A percentile compares a stretch with the other conserved stretches of the same genome.
Conservation (phyloP, 2,113 vertebrate species). For the Saguinus midas region DNA sequence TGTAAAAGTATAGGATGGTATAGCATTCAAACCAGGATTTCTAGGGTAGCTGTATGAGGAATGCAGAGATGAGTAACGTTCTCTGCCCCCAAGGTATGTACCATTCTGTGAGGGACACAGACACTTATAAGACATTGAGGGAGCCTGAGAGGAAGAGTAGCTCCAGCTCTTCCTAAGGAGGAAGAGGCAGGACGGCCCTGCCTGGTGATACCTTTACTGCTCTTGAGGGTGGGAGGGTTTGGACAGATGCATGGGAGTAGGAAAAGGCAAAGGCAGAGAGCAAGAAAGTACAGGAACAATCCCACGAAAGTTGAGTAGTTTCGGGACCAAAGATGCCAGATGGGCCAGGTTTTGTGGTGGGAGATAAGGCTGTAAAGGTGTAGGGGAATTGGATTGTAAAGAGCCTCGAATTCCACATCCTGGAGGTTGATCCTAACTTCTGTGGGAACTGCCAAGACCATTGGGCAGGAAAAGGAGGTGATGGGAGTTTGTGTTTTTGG, state of each 20-base stretch:
- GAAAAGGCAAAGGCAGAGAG: not conserved
- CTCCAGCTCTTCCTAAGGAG: not conserved
- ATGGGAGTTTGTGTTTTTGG: not conserved
- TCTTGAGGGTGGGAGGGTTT: not conserved
- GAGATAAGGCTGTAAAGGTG: not conserved
- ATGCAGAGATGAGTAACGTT: not conserved
- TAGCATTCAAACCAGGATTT: not conserved
- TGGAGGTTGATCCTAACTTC: not conserved
- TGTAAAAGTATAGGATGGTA: not conserved
- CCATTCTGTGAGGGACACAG: not conserved
- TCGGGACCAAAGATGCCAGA: not conserved
- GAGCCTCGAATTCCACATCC: not conserved
- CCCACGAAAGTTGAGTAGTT: not conserved
- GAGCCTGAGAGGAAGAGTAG: not conserved
- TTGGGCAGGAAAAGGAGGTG: not conserved
- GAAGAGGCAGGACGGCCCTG: not conserved
- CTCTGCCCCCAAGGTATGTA: not conserved
- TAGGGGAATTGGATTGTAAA: not conserved
- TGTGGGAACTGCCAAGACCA: fast-evolving
- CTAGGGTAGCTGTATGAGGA: not conserved
- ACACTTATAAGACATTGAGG: not conserved
- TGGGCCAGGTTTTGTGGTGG: not conserved
- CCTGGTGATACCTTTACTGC: not conserved
- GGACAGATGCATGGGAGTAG: not conserved
- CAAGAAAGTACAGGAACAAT: not conserved